Percentiles rank a stretch among this genome's conserved stretches.
Evolutionary conservation across 2,888 invertebrate species (phyloP).

Genomic region (Orchestes rusci): DNA sequence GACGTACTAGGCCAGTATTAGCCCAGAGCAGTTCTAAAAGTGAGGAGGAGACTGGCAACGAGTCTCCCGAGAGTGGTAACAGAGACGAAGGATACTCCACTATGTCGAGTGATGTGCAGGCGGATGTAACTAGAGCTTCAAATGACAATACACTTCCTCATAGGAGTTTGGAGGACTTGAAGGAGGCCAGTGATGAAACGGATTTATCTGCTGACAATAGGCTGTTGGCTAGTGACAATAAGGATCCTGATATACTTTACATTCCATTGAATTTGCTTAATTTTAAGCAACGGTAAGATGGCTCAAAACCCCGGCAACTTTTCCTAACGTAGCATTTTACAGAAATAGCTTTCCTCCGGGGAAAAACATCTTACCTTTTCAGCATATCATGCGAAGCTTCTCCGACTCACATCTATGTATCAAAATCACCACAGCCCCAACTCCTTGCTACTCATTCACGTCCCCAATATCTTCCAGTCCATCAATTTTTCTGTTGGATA

Average conservation of each 20-base stretch:
- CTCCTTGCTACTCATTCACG: constrained; percentile 49
- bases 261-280: constrained; percentile 56
- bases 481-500: constrained; percentile 55
- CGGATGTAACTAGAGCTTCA: constrained; percentile 54
- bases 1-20: constrained; percentile 43
- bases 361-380: constrained; percentile 61
- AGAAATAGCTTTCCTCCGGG: constrained; percentile 68
- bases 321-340: constrained; percentile 15
- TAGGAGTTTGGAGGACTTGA: constrained; percentile 56
- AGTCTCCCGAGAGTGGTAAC: constrained; percentile 69
- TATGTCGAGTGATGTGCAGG: constrained; percentile 76
- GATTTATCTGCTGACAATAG: constrained; percentile 52
- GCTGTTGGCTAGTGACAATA: constrained; percentile 52
- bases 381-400: constrained; percentile 67
- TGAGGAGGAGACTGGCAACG: constrained; percentile 59
- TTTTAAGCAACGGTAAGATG: constrained; percentile 39
- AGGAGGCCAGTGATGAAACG: constrained; percentile 67
- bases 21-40: constrained; percentile 47
- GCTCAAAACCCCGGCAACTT: not conserved
- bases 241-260: constrained; percentile 60
- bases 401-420: constrained; percentile 69
- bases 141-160: constrained; percentile 44
- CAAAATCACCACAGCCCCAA: constrained; percentile 57
- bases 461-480: constrained; percentile 54
- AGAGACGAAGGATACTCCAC: constrained; percentile 79